These are phyloP conservation scores for Chrysaora quinquecirrha DNA, from an alignment of 30 jellyfish, hydroid and myxozoan species.

Conservation along the genomic window DNA sequence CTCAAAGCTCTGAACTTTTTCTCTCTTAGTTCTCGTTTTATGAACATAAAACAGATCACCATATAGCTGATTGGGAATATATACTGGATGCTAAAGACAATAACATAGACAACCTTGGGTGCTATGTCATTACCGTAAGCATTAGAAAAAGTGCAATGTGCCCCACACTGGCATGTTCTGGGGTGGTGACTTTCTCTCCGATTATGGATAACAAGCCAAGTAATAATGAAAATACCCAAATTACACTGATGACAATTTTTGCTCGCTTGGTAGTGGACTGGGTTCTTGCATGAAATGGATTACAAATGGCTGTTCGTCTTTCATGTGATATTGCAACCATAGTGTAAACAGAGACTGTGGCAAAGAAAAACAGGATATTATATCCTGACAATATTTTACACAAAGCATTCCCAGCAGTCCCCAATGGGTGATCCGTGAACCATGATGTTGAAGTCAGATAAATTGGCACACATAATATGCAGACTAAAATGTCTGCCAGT, in stretches of 20 bases:
- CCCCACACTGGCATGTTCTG: constrained; percentile 77
- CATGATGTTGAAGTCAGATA: constrained; percentile 68
- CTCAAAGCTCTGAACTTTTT: constrained; percentile 53
- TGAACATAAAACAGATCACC: constrained; percentile 53
- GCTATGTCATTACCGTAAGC: constrained; percentile 41
- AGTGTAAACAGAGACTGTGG: constrained; percentile 79
- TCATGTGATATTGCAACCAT: constrained; percentile 77
- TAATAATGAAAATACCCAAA: constrained; percentile 60
- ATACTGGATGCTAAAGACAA: constrained; percentile 58
- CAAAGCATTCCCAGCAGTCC: constrained; percentile 69
- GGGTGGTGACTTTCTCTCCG: constrained; percentile 67
- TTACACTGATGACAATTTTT: constrained; percentile 7
- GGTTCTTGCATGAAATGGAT: constrained; percentile 64
- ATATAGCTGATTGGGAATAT: constrained; percentile 61
- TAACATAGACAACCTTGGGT: constrained; percentile 54
- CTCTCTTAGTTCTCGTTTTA: constrained; percentile 34
- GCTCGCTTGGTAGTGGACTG: constrained; percentile 58
- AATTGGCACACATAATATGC: constrained; percentile 66
- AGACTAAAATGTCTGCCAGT: constrained; percentile 64
- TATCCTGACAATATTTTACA: constrained; percentile 74
- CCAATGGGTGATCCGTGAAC: constrained; percentile 65
- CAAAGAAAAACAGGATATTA: constrained; percentile 76
- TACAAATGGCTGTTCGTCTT: constrained; percentile 69
- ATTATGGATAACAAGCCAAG: constrained; percentile 55
- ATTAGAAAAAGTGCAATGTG: constrained; percentile 77